Base-by-base conservation (phyloP, 2,888 invertebrate species). In the Hydrotaea cyrtoneurina region DNA sequence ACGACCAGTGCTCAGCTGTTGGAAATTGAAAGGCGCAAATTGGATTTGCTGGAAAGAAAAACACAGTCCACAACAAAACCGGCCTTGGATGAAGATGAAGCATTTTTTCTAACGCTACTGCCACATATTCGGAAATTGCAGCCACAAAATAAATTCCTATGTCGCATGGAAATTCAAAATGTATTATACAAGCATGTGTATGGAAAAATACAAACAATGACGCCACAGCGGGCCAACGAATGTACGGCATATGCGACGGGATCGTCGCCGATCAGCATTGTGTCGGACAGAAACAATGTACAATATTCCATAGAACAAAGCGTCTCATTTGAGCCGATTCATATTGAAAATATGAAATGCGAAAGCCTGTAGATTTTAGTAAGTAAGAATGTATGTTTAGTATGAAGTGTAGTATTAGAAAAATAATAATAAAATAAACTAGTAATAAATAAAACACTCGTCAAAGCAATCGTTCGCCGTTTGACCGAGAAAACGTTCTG, bases 161-260 rank as follows among this genome's bases (percentile, higher is more conserved):
- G 72, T 62, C 46, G 66, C 26, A 77, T 77, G 78, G 78, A 78
- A 72, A 75, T 80, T n/a, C 78, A 78, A 78, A 78, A 78, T 78
- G 59, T 36, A 50, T 59, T 72, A 46, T 66, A 53, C 71, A 72
- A 59, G 72, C 46, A 72, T 78, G 59, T 72, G 72, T 78, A 78
- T 72, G 71, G 59, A 55, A 78, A 72, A 78, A 59, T n/a, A 55
- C 55, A 50, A 69, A 76, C 69, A 75, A 57, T 80, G 59, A n/a
- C n/a, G n/a, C 71, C 75, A 75, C 57, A 55, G 69, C 80, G 71
- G 53, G 36, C 13, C 64, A 73, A 78, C 71, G 78, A 78, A 78
- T 36, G 71, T 46, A 74, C 74, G 53, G 74, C 74, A 39, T 77
- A 69, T 71, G 71, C 55, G 43, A 13, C 71, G 46, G 69, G 75